Evolutionary conservation across 2,797 vertebrate genomes (phyloP).

Genomic region (Poeciliopsis paucimaculata): DNA sequence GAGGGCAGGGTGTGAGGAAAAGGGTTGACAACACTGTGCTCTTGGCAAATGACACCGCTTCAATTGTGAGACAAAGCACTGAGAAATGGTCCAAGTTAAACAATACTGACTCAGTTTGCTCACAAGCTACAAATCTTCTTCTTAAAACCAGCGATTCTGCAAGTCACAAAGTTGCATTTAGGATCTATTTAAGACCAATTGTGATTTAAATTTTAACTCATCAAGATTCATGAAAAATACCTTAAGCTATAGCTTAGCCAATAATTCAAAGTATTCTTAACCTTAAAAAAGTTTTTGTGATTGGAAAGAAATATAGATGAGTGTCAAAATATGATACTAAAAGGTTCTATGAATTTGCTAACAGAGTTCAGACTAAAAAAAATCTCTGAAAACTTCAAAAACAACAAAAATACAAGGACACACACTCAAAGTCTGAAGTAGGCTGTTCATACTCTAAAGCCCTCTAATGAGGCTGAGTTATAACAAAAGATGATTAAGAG

Average conservation of each 20-base stretch:
- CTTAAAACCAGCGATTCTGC: background rate
- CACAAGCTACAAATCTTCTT: background rate
- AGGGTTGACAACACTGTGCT: background rate
- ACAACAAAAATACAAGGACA: background rate
- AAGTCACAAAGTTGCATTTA: background rate
- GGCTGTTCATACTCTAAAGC: background rate
- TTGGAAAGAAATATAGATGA: background rate
- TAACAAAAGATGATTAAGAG: background rate
- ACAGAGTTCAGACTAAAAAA: background rate
- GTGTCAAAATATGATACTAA: background rate
- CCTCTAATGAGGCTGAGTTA: background rate
- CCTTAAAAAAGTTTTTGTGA: background rate
- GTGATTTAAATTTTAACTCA: background rate
- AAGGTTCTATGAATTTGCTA: background rate
- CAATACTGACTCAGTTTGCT: slow-evolving; percentile 1
- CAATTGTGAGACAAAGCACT: slow-evolving; percentile 18
- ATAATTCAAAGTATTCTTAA: background rate
- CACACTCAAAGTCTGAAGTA: background rate
- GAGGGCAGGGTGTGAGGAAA: slow-evolving; percentile 7
- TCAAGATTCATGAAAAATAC: background rate
- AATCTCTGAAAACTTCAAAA: background rate
- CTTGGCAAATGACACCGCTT: slow-evolving; percentile 31
- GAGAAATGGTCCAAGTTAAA: slow-evolving; percentile 24
- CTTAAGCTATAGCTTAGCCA: background rate
- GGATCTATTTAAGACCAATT: background rate